Conservation (phyloP, 2,888 invertebrate species). For the Stomorhina lunata region DNA sequence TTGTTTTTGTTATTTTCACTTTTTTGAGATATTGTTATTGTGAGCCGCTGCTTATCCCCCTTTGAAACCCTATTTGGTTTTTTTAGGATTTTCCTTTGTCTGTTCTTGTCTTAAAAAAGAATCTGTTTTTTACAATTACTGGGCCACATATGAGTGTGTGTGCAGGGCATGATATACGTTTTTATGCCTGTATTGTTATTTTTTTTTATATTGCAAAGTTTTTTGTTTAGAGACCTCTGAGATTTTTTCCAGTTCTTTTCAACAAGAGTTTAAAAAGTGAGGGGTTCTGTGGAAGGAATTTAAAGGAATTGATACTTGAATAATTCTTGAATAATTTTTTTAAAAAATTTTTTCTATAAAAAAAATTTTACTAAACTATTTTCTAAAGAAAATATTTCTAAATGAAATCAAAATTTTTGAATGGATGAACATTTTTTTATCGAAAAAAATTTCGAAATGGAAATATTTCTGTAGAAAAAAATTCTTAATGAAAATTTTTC, state of each 20-base stretch:
- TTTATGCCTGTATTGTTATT: conserved; percentile 21
- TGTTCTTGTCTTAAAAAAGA: conserved; percentile 11
- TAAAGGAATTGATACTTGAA: background rate
- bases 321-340: no score
- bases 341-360: no score
- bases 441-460: no score
- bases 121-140: conserved; percentile 48
- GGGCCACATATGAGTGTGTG: background rate
- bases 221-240: background rate
- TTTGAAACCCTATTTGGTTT: background rate
- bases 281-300: background rate
- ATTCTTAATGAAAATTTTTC: no score
- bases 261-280: background rate
- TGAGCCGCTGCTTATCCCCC: conserved; percentile 23
- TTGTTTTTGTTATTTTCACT: background rate
- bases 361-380: no score
- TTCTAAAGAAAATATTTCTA: no score
- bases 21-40: background rate
- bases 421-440: no score
- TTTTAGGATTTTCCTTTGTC: background rate
- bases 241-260: background rate
- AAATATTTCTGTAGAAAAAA: no score
- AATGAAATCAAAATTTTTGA: no score
- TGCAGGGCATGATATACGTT: background rate
- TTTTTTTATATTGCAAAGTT: background rate